Percentiles rank a stretch among this genome's conserved stretches.
phyloP scores from a whole-genome alignment of 2,888 invertebrate genomes.

The Lochmaea capreae region DNA sequence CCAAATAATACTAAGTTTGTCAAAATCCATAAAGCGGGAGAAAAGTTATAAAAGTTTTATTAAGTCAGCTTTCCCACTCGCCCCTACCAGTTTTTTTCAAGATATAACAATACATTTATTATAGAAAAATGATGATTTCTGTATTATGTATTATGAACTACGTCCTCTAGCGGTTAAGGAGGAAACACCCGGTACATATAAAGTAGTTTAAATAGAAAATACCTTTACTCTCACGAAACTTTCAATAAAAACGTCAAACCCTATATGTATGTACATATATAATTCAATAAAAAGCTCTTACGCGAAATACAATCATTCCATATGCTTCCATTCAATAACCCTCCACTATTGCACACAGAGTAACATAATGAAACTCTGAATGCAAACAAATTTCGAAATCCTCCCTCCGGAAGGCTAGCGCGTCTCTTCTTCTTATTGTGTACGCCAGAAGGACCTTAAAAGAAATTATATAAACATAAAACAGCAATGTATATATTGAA shows the following conservation, averaged over 20 bases:
- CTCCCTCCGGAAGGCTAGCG: constrained; percentile 5
- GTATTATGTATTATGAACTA: too few relatives aligned
- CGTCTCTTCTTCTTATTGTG: neutral
- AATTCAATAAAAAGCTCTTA: constrained; percentile 20
- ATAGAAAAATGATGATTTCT: too few relatives aligned
- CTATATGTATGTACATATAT: constrained; percentile 9
- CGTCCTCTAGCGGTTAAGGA: too few relatives aligned
- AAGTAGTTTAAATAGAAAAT: neutral
- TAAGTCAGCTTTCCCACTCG: too few relatives aligned
- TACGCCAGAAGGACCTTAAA: constrained; percentile 47
- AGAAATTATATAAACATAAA: constrained; percentile 59
- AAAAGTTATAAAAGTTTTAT: too few relatives aligned
- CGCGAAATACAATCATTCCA: constrained; percentile 21
- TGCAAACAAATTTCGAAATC: constrained; percentile 31
- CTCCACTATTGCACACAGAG: constrained; percentile 1
- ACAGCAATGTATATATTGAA: constrained; percentile 54
- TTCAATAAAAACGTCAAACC: neutral
- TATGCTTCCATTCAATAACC: constrained; percentile 3
- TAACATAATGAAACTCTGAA: constrained; percentile 24
- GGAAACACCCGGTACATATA: neutral
- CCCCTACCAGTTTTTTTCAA: too few relatives aligned
- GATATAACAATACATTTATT: too few relatives aligned
- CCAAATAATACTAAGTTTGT: too few relatives aligned
- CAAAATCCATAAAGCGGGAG: too few relatives aligned
- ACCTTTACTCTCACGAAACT: neutral